Evolutionary conservation across 2,113 vertebrate species (phyloP), one percentile per base, ranked within the genome.

Genomic region (Vicugna pacos): DNA sequence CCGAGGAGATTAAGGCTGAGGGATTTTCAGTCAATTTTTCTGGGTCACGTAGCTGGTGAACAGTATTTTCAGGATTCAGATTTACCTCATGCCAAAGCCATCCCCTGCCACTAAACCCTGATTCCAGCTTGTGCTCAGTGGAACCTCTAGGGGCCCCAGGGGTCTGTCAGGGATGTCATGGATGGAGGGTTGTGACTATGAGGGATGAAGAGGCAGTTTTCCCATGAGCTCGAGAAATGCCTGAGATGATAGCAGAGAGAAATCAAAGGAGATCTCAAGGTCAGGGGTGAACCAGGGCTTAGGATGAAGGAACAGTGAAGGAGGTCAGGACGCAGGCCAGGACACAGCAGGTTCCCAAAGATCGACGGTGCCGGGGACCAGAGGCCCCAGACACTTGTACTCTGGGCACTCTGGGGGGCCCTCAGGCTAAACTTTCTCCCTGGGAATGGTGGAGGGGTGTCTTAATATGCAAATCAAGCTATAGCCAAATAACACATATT

Each of bases 321-420:
- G 6, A 42, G 7, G 32, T 67, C 15, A 46, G 32, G 42, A 30
- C 1, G 2, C 42, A 22, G 26, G 50, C 76, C 13, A 7, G 19
- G 32, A 35, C 50, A 35, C 76, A 64, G 35, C 42, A 64, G 4
- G 17, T 5, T 14, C 3, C 19, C 17, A 2, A 35, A 77, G 35
- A 48, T 3, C 32, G 48, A 35, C 0, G 13, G 42, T 3, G 3
- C 35, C 17, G 1, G 50, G 35, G n/a, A 48, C 38, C 28, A 54
- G 48, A 8, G 38, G 20, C 9, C 16, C 17, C 26, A 0, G 16
- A 6, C 24, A 4, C 8, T 2, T 0, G 5, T 1, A 14, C 6
- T 35, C n/a, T 22, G 26, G 19, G 5, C 38, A 1, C 7, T 6
- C 15, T 38, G 0, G 0, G 19, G 8, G 19, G 13, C 11, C 70